Conservation (phyloP, 2,888 invertebrate genomes). For the Ichneumon xanthorius region DNA sequence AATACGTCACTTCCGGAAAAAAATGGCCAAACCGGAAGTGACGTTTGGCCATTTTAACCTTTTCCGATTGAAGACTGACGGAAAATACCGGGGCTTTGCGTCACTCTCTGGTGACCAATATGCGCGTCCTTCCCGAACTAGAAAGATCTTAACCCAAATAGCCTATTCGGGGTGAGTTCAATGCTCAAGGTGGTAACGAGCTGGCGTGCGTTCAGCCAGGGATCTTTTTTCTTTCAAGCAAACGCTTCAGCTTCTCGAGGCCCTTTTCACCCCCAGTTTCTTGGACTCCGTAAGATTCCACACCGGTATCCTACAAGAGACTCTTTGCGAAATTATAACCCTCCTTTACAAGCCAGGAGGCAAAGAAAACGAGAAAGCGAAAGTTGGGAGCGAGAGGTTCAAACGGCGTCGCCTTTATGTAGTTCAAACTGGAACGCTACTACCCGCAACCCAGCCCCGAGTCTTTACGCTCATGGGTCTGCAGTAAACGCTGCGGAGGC, state of each 20-base stretch:
- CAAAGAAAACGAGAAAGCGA: background rate
- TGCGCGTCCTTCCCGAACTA: too few relatives aligned
- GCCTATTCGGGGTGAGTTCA: background rate
- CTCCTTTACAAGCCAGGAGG: background rate
- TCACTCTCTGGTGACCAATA: too few relatives aligned
- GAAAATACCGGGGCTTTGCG: too few relatives aligned
- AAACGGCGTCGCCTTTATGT: conserved; percentile 33
- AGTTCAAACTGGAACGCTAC: conserved; percentile 21
- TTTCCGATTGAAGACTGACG: too few relatives aligned
- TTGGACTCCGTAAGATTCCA: conserved; percentile 18
- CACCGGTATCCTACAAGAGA: background rate
- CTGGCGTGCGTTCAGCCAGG: background rate
- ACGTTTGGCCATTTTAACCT: too few relatives aligned
- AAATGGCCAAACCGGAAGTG: too few relatives aligned
- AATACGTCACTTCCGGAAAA: too few relatives aligned
- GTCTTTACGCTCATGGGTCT: conserved; percentile 12
- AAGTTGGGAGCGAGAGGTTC: conserved; percentile 6
- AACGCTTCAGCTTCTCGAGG: conserved; percentile 16
- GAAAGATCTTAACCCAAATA: too few relatives aligned
- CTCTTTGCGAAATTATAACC: conserved; percentile 41
- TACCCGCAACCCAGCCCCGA: background rate
- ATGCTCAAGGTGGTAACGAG: background rate
- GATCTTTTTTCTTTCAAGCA: conserved; percentile 2
- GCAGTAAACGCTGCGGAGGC: conserved; percentile 16
- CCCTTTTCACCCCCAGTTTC: conserved; percentile 14